A percentile compares a stretch with the other conserved stretches of the same genome.
Conservation (phyloP, 2,113 vertebrate species). For the Naja naja region DNA sequence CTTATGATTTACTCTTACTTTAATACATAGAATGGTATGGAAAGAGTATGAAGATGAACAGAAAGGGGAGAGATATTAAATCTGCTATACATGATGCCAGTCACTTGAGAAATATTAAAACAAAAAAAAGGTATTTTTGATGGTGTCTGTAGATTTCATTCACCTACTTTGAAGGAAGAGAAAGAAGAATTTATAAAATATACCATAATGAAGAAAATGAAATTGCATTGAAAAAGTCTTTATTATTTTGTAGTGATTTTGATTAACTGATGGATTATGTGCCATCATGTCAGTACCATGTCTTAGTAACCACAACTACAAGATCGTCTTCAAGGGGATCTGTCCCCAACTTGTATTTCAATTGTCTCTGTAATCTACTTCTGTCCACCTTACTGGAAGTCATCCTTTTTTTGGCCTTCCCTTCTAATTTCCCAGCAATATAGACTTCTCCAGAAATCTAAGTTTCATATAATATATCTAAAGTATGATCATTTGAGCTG, state of each 20-base stretch:
- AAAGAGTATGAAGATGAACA: not conserved
- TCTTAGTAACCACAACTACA: not conserved
- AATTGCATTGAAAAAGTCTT: conserved; percentile 34
- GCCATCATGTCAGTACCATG: not conserved
- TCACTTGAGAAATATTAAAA: not conserved
- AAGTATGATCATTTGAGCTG: not conserved
- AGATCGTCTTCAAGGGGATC: not conserved
- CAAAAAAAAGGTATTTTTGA: not conserved
- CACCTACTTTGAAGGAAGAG: conserved; percentile 16
- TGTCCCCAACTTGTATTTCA: not conserved
- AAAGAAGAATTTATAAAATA: conserved; percentile 28
- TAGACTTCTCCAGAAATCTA: not conserved
- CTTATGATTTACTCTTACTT: not conserved
- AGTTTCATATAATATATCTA: not conserved
- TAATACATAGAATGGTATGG: not conserved
- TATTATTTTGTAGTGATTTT: not conserved
- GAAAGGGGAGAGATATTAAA: not conserved
- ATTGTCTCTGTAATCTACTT: not conserved
- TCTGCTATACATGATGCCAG: not conserved
- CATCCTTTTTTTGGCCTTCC: not conserved
- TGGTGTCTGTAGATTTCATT: not conserved
- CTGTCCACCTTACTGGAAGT: not conserved
- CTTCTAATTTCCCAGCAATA: not conserved
- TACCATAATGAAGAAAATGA: conserved; percentile 30
- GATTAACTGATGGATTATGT: not conserved